Evolutionary conservation across 2,113 vertebrate genomes (phyloP).

Genomic region (Ptilonorhynchus violaceus): DNA sequence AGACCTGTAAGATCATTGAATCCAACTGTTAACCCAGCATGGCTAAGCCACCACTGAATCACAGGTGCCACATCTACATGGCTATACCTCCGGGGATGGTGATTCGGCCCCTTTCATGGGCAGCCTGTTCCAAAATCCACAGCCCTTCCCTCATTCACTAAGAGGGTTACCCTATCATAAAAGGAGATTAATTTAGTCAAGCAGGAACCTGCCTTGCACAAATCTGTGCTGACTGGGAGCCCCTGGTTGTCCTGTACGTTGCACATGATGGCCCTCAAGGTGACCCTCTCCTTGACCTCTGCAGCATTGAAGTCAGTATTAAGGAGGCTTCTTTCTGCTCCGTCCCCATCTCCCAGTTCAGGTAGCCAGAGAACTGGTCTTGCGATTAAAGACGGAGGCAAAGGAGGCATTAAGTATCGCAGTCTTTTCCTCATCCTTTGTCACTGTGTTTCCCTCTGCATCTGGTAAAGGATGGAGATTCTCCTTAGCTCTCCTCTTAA

Average conservation of each 20-base stretch:
- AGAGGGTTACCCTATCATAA: background rate
- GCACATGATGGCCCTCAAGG: background rate
- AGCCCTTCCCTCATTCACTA: background rate
- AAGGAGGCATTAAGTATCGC: background rate
- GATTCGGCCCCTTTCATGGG: background rate
- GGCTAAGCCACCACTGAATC: too few species aligned
- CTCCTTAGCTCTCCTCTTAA: background rate
- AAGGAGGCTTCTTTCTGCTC: background rate
- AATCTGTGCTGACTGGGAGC: background rate
- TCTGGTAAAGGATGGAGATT: background rate
- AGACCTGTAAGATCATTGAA: background rate
- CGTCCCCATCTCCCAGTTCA: background rate
- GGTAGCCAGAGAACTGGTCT: background rate
- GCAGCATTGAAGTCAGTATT: background rate
- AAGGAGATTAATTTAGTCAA: background rate
- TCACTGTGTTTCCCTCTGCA: background rate
- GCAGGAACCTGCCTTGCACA: background rate
- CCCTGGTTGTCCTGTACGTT: background rate
- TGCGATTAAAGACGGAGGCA: background rate
- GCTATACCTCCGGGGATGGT: background rate
- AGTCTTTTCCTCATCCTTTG: background rate
- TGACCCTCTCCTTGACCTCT: background rate
- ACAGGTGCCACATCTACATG: background rate
- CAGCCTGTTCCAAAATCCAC: background rate
- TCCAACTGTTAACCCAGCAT: background rate